A percentile compares a stretch with the other conserved stretches of the same genome.
Evolutionary conservation across 2,888 invertebrate species (phyloP).

Genomic region (Gymnoscelis rufifasciata): DNA sequence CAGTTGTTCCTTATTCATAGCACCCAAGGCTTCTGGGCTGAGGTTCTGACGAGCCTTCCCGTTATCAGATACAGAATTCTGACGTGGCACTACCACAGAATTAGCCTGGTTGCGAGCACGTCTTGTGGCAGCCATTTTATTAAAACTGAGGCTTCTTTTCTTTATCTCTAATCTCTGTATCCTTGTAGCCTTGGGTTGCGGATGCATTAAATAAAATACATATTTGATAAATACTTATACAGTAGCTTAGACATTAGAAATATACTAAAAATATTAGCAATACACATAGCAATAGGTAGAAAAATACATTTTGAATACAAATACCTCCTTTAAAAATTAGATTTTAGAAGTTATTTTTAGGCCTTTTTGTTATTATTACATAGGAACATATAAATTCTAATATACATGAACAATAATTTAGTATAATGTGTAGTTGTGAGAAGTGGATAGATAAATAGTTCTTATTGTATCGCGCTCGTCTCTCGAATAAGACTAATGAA

Average conservation of each 20-base stretch:
- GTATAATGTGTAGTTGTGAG: no score
- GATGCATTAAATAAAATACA: conserved; percentile 41
- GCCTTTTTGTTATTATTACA: no score
- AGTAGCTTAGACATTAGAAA: no score
- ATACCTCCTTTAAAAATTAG: no score
- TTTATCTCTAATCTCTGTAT: conserved; percentile 29
- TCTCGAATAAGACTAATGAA: background rate
- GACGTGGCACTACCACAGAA: conserved; percentile 62
- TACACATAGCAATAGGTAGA: no score
- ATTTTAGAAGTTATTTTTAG: no score
- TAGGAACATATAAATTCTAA: no score
- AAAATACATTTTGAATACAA: no score
- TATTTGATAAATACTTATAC: conserved; percentile 2
- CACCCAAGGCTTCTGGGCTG: conserved; percentile 73
- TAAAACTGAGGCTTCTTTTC: conserved; percentile 28
- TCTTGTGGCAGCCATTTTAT: conserved; percentile 62
- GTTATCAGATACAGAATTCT: conserved; percentile 65
- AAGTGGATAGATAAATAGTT: no score
- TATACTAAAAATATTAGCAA: no score
- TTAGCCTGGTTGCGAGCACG: conserved; percentile 68
- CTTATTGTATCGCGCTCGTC: no score
- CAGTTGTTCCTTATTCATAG: conserved; percentile 84
- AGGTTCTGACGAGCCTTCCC: conserved; percentile 64
- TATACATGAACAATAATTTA: no score
- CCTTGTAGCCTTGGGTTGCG: conserved; percentile 34